phyloP scores from a whole-genome alignment of 2,113 vertebrate genomes.

The Tachysurus vachellii region DNA sequence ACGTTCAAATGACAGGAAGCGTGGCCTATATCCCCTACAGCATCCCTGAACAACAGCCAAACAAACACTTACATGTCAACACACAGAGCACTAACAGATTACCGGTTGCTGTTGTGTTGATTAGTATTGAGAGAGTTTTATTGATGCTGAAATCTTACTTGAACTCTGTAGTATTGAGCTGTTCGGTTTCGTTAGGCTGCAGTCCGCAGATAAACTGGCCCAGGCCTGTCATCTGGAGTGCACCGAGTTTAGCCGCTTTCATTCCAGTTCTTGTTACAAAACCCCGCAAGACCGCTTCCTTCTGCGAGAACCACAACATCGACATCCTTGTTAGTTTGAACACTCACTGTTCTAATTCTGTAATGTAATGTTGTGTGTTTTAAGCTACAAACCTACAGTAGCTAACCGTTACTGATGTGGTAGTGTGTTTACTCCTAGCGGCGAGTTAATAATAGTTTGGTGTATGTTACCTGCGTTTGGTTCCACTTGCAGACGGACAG shows the following conservation, averaged over 20 bases:
- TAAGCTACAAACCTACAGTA: not conserved
- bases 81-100: not conserved
- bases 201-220: slow-evolving; percentile 71
- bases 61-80: not conserved
- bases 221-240: slow-evolving; percentile 60
- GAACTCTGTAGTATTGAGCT: slow-evolving; percentile 58
- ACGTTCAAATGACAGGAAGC: slow-evolving; percentile 52
- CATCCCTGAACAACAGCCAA: slow-evolving; percentile 60
- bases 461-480: slow-evolving; percentile 62
- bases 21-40: slow-evolving; percentile 57
- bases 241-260: slow-evolving; percentile 46
- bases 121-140: not conserved
- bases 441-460: not conserved
- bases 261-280: slow-evolving; percentile 49
- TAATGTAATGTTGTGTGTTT: too few relatives aligned
- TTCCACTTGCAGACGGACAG: slow-evolving; percentile 66
- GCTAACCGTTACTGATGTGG: not conserved
- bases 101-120: not conserved
- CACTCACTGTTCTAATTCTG: not conserved
- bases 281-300: slow-evolving; percentile 57
- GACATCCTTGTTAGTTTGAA: not conserved
- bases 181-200: slow-evolving; percentile 52
- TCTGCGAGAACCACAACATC: slow-evolving; percentile 53
- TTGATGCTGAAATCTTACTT: slow-evolving; percentile 56
- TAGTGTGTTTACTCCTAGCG: not conserved